Conservation (phyloP, 2,888 invertebrate genomes). For the Copidosoma aretas region DNA sequence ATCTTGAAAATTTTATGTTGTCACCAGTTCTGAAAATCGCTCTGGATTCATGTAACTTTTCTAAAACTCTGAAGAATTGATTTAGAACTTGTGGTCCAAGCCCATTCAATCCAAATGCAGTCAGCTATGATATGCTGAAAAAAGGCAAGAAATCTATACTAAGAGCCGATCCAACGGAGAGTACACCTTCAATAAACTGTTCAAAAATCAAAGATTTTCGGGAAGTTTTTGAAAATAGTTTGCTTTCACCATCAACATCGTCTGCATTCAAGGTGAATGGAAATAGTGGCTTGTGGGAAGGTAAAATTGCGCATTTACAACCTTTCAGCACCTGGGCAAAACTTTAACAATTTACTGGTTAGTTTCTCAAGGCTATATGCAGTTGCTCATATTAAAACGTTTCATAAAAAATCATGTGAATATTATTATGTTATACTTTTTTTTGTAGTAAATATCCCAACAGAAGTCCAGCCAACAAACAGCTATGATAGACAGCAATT, state of each 20-base stretch:
- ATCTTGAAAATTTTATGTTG: constrained; percentile 13
- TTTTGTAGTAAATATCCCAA: neutral
- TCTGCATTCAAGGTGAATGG: neutral
- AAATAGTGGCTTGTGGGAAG: neutral
- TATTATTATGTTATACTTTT: neutral
- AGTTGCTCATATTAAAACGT: neutral
- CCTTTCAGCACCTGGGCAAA: neutral
- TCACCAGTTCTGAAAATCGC: constrained; percentile 2
- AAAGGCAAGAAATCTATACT: neutral
- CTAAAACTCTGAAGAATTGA: neutral
- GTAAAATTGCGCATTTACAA: neutral
- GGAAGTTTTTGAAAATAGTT: neutral
- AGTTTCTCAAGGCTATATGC: neutral
- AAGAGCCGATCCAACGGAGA: neutral
- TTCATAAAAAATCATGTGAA: neutral
- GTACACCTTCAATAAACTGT: neutral
- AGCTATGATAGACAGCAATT: neutral
- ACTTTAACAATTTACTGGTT: neutral
- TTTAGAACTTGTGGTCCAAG: neutral
- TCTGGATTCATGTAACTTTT: constrained; percentile 7
- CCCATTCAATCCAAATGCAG: neutral
- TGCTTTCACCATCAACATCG: neutral
- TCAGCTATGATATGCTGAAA: neutral
- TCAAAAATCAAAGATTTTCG: neutral
- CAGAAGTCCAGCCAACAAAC: neutral